Evolutionary conservation across 2,113 vertebrate species (phyloP).

Genomic region (Spheniscus mendiculus): DNA sequence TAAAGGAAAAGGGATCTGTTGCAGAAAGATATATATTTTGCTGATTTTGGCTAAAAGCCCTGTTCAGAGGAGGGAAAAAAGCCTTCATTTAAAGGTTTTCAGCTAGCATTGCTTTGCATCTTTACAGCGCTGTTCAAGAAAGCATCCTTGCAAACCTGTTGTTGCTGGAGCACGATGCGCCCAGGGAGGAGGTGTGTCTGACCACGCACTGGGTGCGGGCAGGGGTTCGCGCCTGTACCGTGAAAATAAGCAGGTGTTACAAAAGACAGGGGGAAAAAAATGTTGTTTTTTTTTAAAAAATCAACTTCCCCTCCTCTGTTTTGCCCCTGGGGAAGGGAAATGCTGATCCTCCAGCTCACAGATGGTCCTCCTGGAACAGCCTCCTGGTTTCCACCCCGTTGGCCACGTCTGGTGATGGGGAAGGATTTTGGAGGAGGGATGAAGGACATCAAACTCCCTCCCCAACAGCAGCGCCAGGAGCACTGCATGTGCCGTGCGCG

Average conservation of each 20-base stretch:
- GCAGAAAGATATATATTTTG: background rate
- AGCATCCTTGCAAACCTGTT: background rate
- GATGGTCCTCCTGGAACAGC: background rate
- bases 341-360: background rate
- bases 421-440: background rate
- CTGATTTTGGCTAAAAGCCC: conserved; percentile 2
- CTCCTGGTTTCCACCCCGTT: background rate
- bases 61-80: background rate
- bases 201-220: background rate
- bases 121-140: background rate
- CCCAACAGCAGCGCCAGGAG: background rate
- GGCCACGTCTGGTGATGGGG: background rate
- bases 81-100: background rate
- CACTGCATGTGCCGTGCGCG: background rate
- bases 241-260: background rate
- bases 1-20: background rate
- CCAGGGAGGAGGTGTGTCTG: background rate
- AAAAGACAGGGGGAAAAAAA: background rate
- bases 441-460: background rate
- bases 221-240: background rate
- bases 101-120: background rate
- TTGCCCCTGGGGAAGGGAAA: background rate
- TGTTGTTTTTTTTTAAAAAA: too few species aligned
- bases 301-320: background rate
- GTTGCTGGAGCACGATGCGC: background rate